phyloP scores from a whole-genome alignment of 2,888 invertebrate genomes.

The Campoplex capitator region DNA sequence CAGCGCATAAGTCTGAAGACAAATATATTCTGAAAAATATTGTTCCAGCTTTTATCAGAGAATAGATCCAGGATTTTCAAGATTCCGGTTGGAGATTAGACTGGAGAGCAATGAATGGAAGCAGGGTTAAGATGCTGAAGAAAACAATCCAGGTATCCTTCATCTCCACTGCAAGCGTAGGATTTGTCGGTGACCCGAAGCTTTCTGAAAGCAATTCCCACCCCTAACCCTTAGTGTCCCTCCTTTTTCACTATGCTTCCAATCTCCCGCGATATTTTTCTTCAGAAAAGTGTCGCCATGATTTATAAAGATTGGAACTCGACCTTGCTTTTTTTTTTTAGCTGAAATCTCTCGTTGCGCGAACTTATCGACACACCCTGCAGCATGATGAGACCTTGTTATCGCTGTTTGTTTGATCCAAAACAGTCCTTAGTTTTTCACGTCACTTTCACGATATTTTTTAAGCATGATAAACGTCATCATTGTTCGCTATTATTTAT shows the following conservation, averaged over 20 bases:
- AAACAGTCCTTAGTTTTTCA: neutral
- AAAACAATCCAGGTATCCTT: neutral
- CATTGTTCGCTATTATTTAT: neutral
- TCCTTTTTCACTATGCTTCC: neutral
- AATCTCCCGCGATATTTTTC: neutral
- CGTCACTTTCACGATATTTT: neutral
- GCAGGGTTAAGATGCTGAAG: neutral
- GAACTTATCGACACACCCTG: neutral
- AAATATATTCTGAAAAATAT: neutral
- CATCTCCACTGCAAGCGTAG: neutral
- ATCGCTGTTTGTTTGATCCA: neutral
- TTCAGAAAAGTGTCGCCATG: neutral
- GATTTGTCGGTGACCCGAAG: neutral
- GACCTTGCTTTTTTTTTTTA: neutral
- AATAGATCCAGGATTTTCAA: neutral
- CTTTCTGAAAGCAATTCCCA: conserved; percentile 7
- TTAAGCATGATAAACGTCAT: neutral
- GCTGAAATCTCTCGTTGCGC: neutral
- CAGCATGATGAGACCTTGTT: neutral
- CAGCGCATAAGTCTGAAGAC: neutral
- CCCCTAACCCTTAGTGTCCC: neutral
- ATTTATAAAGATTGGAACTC: conserved; percentile 3
- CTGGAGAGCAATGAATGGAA: neutral
- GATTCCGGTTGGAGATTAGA: neutral
- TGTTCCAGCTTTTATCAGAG: neutral